These are phyloP conservation scores for Zosterops hypoxanthus DNA, from an alignment of 2,113 vertebrate species.

Conservation along the genomic window DNA sequence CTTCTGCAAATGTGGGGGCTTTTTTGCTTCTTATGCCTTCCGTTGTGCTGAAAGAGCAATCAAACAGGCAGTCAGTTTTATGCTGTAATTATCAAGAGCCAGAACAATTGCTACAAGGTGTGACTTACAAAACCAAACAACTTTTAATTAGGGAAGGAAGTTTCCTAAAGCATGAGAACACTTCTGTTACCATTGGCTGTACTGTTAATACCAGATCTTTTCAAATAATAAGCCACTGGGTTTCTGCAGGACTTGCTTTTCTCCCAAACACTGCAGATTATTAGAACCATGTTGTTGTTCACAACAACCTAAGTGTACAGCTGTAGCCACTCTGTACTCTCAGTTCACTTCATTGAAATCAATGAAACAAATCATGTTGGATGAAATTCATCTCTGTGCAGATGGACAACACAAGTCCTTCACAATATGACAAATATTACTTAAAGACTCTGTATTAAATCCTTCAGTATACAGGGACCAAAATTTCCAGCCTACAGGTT, in stretches of 20 bases:
- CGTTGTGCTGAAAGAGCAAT: background rate
- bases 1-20: background rate
- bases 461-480: background rate
- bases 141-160: slow-evolving; percentile 4
- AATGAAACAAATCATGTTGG: background rate
- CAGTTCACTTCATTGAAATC: slow-evolving; percentile 17
- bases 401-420: background rate
- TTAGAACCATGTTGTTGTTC: background rate
- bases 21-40: background rate
- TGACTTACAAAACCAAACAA: background rate
- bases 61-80: background rate
- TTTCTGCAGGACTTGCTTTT: background rate
- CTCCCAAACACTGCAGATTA: background rate
- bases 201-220: background rate
- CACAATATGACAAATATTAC: background rate
- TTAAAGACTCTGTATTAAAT: background rate
- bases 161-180: background rate
- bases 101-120: background rate
- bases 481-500: background rate
- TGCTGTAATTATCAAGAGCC: background rate
- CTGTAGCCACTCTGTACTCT: background rate
- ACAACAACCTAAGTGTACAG: background rate
- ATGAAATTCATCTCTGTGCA: background rate
- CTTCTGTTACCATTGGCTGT: background rate
- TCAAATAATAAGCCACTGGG: background rate